Conservation (phyloP, 2,113 vertebrate species). For the Lampris megalopsis region DNA sequence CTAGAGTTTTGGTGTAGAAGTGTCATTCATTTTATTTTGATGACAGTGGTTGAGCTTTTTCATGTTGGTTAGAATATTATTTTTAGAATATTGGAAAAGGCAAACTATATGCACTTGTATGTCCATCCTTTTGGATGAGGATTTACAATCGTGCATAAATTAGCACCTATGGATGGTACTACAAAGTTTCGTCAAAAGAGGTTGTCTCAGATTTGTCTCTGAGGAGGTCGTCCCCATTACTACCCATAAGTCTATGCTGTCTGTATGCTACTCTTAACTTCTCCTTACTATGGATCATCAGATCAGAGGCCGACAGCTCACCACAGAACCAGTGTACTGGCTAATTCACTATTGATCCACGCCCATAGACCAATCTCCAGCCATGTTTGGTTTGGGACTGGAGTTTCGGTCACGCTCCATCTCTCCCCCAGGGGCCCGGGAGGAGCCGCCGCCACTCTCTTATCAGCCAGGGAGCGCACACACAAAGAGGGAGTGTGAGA, state of each 20-base stretch:
- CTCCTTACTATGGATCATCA: slow-evolving; percentile 74
- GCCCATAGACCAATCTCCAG: slow-evolving; percentile 77
- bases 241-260: slow-evolving; percentile 30
- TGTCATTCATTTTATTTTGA: too few relatives aligned
- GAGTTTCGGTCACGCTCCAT: slow-evolving; percentile 76
- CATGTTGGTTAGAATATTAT: too few relatives aligned
- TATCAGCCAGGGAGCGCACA: slow-evolving; percentile 71
- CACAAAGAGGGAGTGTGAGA: slow-evolving; percentile 53
- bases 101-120: too few relatives aligned
- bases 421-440: slow-evolving; percentile 67
- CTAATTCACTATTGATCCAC: slow-evolving; percentile 86
- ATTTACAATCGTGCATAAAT: too few relatives aligned
- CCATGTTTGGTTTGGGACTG: slow-evolving; percentile 80
- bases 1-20: too few relatives aligned
- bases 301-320: slow-evolving; percentile 69
- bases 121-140: too few relatives aligned
- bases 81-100: too few relatives aligned
- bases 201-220: slow-evolving; percentile 3
- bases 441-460: slow-evolving; percentile 73
- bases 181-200: slow-evolving; percentile 21
- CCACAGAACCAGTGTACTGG: slow-evolving; percentile 76
- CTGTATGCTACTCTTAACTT: slow-evolving; percentile 52
- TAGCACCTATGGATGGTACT: too few relatives aligned
- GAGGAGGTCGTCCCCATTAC: slow-evolving; percentile 27
- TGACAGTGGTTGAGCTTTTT: too few relatives aligned